Conservation (phyloP, 35 echinoderm and acorn worm genomes). For the Ophiothrix spiculata region DNA sequence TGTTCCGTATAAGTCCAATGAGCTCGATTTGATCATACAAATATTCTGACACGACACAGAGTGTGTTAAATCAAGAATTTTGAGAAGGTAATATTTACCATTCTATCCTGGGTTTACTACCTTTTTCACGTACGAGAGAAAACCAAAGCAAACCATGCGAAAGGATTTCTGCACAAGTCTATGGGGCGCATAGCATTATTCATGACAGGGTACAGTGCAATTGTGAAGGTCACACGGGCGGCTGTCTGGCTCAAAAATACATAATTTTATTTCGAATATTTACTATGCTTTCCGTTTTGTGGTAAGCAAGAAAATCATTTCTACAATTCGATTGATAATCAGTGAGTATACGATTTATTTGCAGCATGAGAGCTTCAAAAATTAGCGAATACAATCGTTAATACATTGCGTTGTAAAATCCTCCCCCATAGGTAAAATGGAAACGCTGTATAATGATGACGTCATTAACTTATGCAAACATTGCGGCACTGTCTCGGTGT, state of each 20-base stretch:
- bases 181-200: background rate
- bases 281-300: too few relatives aligned
- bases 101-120: background rate
- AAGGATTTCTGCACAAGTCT: background rate
- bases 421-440: background rate
- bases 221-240: background rate
- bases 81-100: background rate
- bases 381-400: too few relatives aligned
- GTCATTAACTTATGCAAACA: conserved; percentile 16
- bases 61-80: background rate
- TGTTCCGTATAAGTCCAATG: background rate
- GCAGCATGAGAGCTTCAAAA: too few relatives aligned
- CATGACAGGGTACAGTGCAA: background rate
- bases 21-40: background rate
- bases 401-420: too few relatives aligned
- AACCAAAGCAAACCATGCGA: conserved; percentile 11
- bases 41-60: background rate
- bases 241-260: background rate
- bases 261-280: too few relatives aligned
- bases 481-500: conserved; percentile 11
- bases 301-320: too few relatives aligned
- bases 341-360: too few relatives aligned
- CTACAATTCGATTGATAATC: too few relatives aligned
- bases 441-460: conserved; percentile 7
- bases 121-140: conserved; percentile 1